Conservation (phyloP, 1,140 invertebrate genomes). For the Bicyclus anynana region DNA sequence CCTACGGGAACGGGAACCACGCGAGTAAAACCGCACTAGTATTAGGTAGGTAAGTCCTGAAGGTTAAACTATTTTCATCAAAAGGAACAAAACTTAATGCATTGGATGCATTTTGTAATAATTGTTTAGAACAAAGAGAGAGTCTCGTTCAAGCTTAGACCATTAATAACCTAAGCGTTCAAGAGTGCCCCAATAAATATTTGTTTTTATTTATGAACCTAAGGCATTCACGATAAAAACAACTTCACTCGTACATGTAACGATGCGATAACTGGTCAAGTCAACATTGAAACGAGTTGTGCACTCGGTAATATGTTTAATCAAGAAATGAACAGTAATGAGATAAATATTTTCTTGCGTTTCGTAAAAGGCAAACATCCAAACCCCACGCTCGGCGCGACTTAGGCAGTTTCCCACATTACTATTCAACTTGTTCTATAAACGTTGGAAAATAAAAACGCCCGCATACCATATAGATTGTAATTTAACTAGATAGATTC, state of each 20-base stretch:
- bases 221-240: constrained; percentile 6
- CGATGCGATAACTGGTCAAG: constrained; percentile 21
- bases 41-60: no score
- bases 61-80: no score
- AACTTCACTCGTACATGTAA: constrained; percentile 10
- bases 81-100: no score
- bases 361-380: constrained; percentile 9
- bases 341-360: constrained; percentile 10
- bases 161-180: background rate
- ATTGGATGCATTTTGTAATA: no score
- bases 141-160: background rate
- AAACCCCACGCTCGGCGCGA: background rate
- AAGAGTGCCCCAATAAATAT: constrained; percentile 4
- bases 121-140: no score
- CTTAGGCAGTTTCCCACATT: background rate
- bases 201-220: constrained; percentile 15
- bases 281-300: constrained; percentile 24
- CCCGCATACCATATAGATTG: background rate
- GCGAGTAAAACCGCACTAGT: no score
- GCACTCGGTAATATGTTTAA: constrained; percentile 11
- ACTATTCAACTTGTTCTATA: background rate
- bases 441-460: background rate
- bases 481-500: background rate
- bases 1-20: no score
- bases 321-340: constrained; percentile 18